Evolutionary conservation across 2,797 vertebrate genomes (phyloP).

Genomic region (Eulemur albifrons): DNA sequence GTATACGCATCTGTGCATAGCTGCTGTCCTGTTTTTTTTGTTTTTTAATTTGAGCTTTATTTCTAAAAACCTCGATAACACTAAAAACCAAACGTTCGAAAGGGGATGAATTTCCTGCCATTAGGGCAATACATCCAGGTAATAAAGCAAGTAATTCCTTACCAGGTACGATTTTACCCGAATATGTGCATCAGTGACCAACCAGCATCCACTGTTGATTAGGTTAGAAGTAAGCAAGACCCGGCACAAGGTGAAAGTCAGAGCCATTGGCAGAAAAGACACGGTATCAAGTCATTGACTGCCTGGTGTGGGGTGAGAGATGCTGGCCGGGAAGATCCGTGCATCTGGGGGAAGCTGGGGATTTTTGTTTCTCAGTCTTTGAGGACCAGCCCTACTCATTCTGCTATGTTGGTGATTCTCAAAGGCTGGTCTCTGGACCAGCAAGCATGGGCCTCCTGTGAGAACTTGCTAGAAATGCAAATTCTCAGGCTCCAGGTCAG

Average conservation of each 20-base stretch:
- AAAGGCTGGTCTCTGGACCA: no score
- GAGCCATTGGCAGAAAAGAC: background rate
- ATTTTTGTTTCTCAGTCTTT: background rate
- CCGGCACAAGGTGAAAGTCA: no score
- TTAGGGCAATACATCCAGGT: background rate
- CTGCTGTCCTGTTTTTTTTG: background rate
- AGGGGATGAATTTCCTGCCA: background rate
- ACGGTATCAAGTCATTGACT: no score
- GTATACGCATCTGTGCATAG: no score
- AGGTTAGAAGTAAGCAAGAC: background rate
- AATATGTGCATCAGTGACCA: background rate
- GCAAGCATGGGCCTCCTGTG: background rate
- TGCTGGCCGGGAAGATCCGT: no score
- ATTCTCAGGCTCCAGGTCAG: background rate
- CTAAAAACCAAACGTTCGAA: background rate
- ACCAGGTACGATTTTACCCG: background rate
- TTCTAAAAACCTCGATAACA: background rate
- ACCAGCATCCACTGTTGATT: background rate
- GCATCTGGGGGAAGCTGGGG: background rate
- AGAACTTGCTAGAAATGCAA: background rate
- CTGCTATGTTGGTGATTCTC: background rate
- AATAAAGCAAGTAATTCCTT: background rate
- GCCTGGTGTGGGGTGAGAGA: background rate
- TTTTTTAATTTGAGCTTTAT: background rate
- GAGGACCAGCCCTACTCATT: background rate